Percentiles rank a stretch among this genome's conserved stretches.
Evolutionary conservation across 1,140 invertebrate species (phyloP).

Genomic region (Leptinotarsa defecta): DNA sequence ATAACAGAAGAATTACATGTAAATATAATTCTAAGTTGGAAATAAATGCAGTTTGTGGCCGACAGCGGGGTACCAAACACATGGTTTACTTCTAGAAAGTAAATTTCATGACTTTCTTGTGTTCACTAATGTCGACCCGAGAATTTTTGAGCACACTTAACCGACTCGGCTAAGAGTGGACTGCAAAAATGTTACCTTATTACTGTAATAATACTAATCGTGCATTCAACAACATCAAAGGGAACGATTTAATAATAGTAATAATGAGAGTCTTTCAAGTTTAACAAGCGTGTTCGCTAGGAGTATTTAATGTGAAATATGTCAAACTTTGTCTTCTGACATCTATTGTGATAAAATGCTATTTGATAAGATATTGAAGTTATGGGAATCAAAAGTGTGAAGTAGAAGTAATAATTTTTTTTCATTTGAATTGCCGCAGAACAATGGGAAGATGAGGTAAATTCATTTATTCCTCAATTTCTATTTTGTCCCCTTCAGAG

Average conservation of each 20-base stretch:
- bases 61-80: constrained; percentile 23
- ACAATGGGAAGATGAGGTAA: no score
- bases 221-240: constrained; percentile 22
- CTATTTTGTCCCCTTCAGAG: no score
- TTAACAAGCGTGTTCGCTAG: constrained; percentile 2
- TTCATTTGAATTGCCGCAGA: no score
- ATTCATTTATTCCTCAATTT: no score
- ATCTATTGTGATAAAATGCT: no score
- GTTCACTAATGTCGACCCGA: constrained; percentile 1
- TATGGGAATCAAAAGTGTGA: no score
- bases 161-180: constrained; percentile 2
- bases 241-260: constrained; percentile 22
- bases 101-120: constrained; percentile 21
- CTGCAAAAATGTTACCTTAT: constrained; percentile 15
- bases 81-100: constrained; percentile 26
- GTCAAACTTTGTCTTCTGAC: background rate
- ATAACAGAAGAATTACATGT: constrained; percentile 20
- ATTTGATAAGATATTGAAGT: no score
- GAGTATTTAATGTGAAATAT: background rate
- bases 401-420: no score
- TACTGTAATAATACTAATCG: constrained; percentile 22
- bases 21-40: constrained; percentile 16
- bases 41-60: constrained; percentile 7
- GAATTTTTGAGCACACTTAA: constrained; percentile 26
- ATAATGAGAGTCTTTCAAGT: constrained; percentile 10